Evolutionary conservation across 1,140 invertebrate species (phyloP), one percentile per base, ranked within the genome.

Genomic region (Pachyrhynchus sulphureomaculatus): DNA sequence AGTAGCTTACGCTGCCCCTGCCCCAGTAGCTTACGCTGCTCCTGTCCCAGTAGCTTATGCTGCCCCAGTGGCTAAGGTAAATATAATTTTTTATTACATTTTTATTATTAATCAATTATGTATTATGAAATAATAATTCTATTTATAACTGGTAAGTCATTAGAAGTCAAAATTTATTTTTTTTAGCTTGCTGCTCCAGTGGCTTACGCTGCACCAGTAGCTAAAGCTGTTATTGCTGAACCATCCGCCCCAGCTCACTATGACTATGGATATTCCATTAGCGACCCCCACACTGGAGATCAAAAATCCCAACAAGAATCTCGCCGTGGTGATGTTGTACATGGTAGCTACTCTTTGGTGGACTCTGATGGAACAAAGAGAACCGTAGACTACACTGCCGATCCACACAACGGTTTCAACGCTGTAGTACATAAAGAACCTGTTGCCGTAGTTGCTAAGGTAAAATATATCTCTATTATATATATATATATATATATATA

Each of bases 301-400:
- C 76, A 78, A 59, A 83, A 85, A 73, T 80, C 78, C 61, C 82
- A 84, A 71, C 75, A 81, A 36, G 82, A 84, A 73, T 77, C 75
- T 17, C 75, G 82, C 2, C 75, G 78, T 49, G 86, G 86, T 9
- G 85, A 87, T 68, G 79, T 86, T 18, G 85, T 87, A 8, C 81
- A 85, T 68, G 85, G 86, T 73, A 41, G 33, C 37, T 59, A 59
- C 47, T 59, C 56, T 12, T n/a, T 59, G 20, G 56, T 59, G 2
- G 56, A 59, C 26, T 13, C 56, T 33, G 56, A 59, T 39, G 56
- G 56, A 23, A 59, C 81, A 44, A 54, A 47, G 37, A 52, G 59
- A 55, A 57, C 82, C 13, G 86, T 87, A 1, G 83, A 86, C 63
- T 87, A 88, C 75, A 85, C 84, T 12, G 83, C 83, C 15, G 83